phyloP scores from a whole-genome alignment of 2,888 invertebrate genomes.

The Nomada goodeniana region DNA sequence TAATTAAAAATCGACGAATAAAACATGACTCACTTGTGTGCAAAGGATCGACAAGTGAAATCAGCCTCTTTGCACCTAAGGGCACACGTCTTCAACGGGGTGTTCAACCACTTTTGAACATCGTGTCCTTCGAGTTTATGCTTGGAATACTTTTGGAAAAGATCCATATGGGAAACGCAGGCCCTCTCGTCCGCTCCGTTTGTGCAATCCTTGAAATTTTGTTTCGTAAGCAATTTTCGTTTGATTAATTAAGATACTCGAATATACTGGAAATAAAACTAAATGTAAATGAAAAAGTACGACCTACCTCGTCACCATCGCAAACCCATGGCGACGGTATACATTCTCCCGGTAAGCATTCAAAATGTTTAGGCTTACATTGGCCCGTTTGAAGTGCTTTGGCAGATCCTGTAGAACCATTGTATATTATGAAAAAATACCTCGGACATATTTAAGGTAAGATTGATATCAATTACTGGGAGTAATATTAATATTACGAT shows the following conservation, averaged over 20 bases:
- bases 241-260: background rate
- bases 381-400: slow-evolving; percentile 68
- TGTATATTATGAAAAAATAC: background rate
- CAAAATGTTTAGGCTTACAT: slow-evolving; percentile 84
- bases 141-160: slow-evolving; percentile 83
- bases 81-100: slow-evolving; percentile 86
- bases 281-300: background rate
- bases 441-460: background rate
- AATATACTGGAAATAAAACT: background rate
- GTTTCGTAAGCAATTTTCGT: background rate
- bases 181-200: slow-evolving; percentile 86
- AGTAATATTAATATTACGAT: no score
- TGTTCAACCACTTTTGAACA: slow-evolving; percentile 86
- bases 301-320: slow-evolving; percentile 85
- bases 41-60: slow-evolving; percentile 87
- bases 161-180: slow-evolving; percentile 84
- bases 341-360: slow-evolving; percentile 85
- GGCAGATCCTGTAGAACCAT: slow-evolving; percentile 61
- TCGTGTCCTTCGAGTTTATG: slow-evolving; percentile 85
- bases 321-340: slow-evolving; percentile 86
- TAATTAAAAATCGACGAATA: background rate
- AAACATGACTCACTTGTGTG: slow-evolving; percentile 84
- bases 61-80: slow-evolving; percentile 84
- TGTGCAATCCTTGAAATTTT: slow-evolving; percentile 85
- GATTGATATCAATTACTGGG: background rate